Evolutionary conservation across 2,888 invertebrate species (phyloP), one percentile per base, ranked within the genome.

Genomic region (Kuschelorhynchus macadamiae): DNA sequence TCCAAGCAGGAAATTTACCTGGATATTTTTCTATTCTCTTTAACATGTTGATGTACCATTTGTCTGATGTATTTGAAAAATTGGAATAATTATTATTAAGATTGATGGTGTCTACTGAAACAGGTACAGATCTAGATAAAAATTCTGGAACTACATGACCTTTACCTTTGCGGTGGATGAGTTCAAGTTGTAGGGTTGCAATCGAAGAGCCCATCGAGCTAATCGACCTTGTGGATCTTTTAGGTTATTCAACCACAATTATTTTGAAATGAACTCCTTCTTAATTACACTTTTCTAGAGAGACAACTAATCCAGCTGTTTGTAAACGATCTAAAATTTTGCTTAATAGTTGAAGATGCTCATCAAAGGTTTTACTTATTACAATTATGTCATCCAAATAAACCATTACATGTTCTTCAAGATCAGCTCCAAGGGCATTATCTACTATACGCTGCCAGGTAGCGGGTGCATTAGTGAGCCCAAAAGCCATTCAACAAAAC

Each of bases 401-500:
- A 7, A 25, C 25, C 25, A 25, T 25, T 25, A 25, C 25, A 25
- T 25, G 3, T 25, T 25, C 25, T 25, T 25, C 25, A 3, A 39
- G 9, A 14, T 39, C 39, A 14, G 39, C 39, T 39, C 11, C 39
- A 9, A 39, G 39, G 39, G 7, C 25, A 25, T 25, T 25, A 32
- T 79, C 77, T 0, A 79, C 65, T 2, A 78, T 42, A 0, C 77
- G 59, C 50, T 78, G 79, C 46, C 72, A 79, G 1, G 77, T 77
- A 0, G 78, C 77, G 0, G 78, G 77, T 0, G 77, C 71, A n/a
- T 77, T 75, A 3, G 69, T 62, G 0, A 79, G 41, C 0, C 78
- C 79, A 20, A 79, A 78, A 0, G 80, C 78, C 75, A 80, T 73
- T 0, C 75, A 69, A 0, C 49, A 63, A 41, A 80, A 81, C 11